Evolutionary conservation across 2,113 vertebrate genomes (phyloP), one percentile per base, ranked within the genome.

Genomic region (Polyodon spathula): DNA sequence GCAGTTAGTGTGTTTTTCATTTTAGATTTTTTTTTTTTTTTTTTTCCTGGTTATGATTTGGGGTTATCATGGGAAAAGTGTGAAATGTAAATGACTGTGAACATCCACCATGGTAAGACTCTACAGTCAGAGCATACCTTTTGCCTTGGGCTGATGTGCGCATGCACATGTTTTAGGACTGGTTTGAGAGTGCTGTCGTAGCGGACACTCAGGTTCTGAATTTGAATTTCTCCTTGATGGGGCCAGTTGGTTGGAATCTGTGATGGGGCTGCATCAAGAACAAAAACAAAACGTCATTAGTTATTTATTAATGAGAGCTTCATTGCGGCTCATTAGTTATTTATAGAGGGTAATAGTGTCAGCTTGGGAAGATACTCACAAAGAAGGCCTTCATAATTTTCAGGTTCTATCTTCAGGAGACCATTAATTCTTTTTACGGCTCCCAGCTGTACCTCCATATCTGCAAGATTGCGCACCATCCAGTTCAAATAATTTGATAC

Each of bases 401-500:
- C 96, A 0, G 94, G 90, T 68, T 97, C 93, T 0, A 93, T 97
- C 79, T 92, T 90, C 69, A 99, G 89, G 59, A 99, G 90, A 40
- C 86, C 80, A 3, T 95, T 94, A 72, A 99, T 92, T 59, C 92
- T 93, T 73, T 95, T 95, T 76, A 99, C 93, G 0, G 95, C 94
- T 60, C 93, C 96, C 58, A 99, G 81, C 78, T 99, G 96, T 17
- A 98, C 93, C 76, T 99, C 96, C 90, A 99, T 97, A 78, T 99
- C 96, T 4, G 95, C 95, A 79, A 99, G 84, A 74, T 97, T 99
- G 65, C 96, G 90, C 79, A 99, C 95, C 95, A 99, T 96, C 96
- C 96, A 99, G 71, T 99, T 99, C 84, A 99, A 84, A 68, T 98
- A 99, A 81, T 99, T 99, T 50, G 96, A 99, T 62, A 99, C 94